Evolutionary conservation across 2,113 vertebrate species (phyloP), one percentile per base, ranked within the genome.

Genomic region (Rissa tridactyla): DNA sequence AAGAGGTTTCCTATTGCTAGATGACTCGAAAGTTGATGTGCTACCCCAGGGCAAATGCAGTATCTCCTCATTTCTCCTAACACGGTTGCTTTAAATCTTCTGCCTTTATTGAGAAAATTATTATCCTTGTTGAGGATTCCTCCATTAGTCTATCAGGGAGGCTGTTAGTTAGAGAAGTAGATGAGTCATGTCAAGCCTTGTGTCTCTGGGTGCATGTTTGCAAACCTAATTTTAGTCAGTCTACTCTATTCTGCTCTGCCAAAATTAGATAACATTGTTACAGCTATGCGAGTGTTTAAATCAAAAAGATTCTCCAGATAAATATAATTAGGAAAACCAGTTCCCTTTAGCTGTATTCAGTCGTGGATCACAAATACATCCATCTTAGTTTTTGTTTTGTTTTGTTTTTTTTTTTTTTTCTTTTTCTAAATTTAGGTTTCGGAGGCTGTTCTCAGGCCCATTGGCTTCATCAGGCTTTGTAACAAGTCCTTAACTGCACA

Each of bases 141-240:
- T 91, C 84, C 70, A 82, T 92, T 85, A 96, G 84, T 94, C 81
- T 86, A 32, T 82, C 58, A 72, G 49, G 52, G 46, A 89, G 25
- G n/a, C 78, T 15, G 69, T 61, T 84, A 52, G 78, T 49, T 51
- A 78, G 71, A 71, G 57, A 82, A 79, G 88, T 62, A 87, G 78
- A 91, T 97, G 95, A 97, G 86, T 97, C 97, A 97, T 90, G 46
- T 91, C 78, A 88, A 96, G 62, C 75, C 89, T 92, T 80, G 89
- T 77, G 70, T 95, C 86, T 97, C 92, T 57, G 65, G 34, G 66
- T 87, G 73, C 70, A 36, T 92, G 96, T 97, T 97, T 96, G 84
- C 92, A 97, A 97, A 95, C 84, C 84, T 96, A 88, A 88, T 97
- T 96, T 95, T 94, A 97, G 96, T 95, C 91, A 81, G 91, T 95